Base-by-base conservation (phyloP, 92 coral and sea anemone species). In the Scolanthus callimorphus region DNA sequence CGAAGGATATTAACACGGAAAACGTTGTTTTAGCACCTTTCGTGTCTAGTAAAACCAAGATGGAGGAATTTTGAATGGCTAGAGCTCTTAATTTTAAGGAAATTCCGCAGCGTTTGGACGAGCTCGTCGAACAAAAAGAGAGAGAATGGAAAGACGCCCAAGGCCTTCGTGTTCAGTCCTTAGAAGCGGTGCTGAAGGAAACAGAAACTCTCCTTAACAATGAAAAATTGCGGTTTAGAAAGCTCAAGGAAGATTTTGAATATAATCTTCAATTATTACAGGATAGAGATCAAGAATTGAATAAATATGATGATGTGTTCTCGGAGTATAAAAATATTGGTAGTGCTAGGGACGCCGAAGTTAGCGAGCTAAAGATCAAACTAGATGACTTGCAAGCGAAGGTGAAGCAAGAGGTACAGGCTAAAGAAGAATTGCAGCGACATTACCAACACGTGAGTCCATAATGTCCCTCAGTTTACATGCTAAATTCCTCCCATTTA, bases 141-240 rank as follows among this genome's bases (percentile, higher is more conserved):
- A 83, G 71, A 69, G 97, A 91, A 68, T 91, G 96, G 97, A 84
- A 77, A 31, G 91, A 91, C 37, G 97, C 89, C 1, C 95, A 83
- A 49, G 86, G 73, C 11, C 72, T 87, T 19, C 84, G 88, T 24
- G 67, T 76, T 44, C 38, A 87, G 27, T 71, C 92, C 1, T 39
- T 91, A 56, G 86, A 87, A 61, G 52, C 49, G 20, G 50, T 91
- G 20, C 85, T 91, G 19, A 73, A 56, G 60, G 91, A 88, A 58
- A 81, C 69, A 47, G 91, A 87, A 49, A 73, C 68, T 29, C 79
- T 83, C 28, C 56, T 91, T 13, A 67, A 71, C 54, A 88, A 79
- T 46, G 96, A 91, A 60, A 85, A 65, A 68, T 34, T 80, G 9
- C 83, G 97, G 19, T 87, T 91, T 59, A 74, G 86, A 34, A 91